Conservation (phyloP, 2,888 invertebrate genomes). For the Clistopyga incitator region DNA sequence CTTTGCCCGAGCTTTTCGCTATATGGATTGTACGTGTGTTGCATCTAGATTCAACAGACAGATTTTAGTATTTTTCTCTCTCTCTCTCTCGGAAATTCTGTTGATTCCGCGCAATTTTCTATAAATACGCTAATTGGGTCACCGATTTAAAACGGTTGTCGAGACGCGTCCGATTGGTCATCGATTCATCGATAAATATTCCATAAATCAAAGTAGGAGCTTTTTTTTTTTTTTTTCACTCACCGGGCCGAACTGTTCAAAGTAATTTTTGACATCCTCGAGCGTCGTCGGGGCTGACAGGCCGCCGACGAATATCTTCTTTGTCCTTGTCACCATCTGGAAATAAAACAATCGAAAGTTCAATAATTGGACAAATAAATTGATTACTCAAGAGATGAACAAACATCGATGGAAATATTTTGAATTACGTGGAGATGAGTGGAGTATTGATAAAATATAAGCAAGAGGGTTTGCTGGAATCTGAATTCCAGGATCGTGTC, state of each 20-base stretch:
- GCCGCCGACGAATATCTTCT: conserved; percentile 99
- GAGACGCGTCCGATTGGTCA: conserved; percentile 2
- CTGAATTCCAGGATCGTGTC: background rate
- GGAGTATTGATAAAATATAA: background rate
- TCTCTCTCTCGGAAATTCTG: background rate
- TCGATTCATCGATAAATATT: conserved; percentile 19
- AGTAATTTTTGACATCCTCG: conserved; percentile 99
- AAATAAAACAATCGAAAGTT: conserved; percentile 81
- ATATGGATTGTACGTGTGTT: conserved; percentile 49
- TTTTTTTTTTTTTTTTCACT: conserved; percentile 84
- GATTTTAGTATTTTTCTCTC: background rate
- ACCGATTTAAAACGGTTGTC: conserved; percentile 18
- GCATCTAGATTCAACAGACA: conserved; percentile 41
- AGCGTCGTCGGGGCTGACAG: conserved; percentile 99
- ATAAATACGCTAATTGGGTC: conserved; percentile 45
- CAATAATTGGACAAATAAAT: background rate
- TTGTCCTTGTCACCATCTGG: conserved; percentile 99
- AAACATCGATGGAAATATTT: background rate
- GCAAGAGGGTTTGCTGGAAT: background rate
- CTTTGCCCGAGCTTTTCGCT: conserved; percentile 50
- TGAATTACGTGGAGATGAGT: background rate
- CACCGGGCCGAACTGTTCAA: conserved; percentile 99
- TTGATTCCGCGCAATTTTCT: conserved; percentile 21
- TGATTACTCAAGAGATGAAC: background rate
- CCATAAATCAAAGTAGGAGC: background rate